A percentile compares a stretch with the other conserved stretches of the same genome.
Evolutionary conservation across 2,888 invertebrate species (phyloP).

Genomic region (Drosophila greeni): DNA sequence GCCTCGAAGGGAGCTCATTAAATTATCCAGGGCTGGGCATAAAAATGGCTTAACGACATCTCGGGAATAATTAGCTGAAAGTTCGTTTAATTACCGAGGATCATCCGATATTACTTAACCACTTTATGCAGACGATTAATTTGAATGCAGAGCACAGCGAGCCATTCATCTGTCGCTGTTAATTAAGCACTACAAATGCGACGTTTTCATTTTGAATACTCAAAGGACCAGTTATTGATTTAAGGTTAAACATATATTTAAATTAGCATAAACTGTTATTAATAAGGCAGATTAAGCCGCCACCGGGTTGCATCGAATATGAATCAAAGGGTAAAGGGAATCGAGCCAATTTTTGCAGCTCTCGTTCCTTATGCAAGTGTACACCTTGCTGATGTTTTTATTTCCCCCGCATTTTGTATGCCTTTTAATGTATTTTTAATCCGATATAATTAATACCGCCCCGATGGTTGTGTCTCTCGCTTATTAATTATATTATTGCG

Average conservation of each 20-base stretch:
- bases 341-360: conserved; percentile 14
- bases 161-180: conserved; percentile 46
- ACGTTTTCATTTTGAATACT: conserved; percentile 29
- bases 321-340: conserved; percentile 14
- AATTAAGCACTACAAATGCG: conserved; percentile 54
- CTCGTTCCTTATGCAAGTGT: conserved; percentile 8
- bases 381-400: conserved; percentile 34
- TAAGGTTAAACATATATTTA: conserved; percentile 61
- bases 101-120: conserved; percentile 35
- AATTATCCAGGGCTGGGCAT: conserved; percentile 7
- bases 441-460: conserved; percentile 42
- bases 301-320: conserved; percentile 1
- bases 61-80: conserved; percentile 31
- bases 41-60: conserved; percentile 21
- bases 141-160: conserved; percentile 17
- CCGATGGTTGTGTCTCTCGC: conserved; percentile 15
- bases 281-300: conserved; percentile 56
- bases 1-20: conserved; percentile 44
- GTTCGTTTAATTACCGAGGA: conserved; percentile 22
- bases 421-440: conserved; percentile 45
- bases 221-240: conserved; percentile 59
- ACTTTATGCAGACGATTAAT: conserved; percentile 35
- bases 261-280: conserved; percentile 66
- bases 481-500: conserved; percentile 55
- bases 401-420: conserved; percentile 26